A percentile compares a stretch with the other conserved stretches of the same genome.
phyloP scores from a whole-genome alignment of 2,888 invertebrate species.

The Erebia ligea region DNA sequence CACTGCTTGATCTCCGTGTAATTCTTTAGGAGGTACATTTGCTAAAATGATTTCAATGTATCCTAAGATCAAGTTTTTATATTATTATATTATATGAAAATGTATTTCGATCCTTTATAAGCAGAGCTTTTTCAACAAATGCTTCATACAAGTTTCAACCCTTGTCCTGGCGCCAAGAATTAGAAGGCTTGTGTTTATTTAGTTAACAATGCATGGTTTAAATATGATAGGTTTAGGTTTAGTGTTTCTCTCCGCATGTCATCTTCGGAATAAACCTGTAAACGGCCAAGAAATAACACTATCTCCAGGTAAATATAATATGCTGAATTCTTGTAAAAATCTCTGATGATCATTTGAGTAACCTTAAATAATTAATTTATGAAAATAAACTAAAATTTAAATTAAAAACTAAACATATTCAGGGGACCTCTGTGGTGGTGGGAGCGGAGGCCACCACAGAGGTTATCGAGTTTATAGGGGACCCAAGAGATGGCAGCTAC shows the following conservation, averaged over 20 bases:
- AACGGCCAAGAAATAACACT: conserved; percentile 64
- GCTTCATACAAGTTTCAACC: conserved; percentile 29
- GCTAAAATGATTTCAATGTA: conserved; percentile 60
- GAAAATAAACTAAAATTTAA: too few species aligned
- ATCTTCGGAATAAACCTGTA: conserved; percentile 55
- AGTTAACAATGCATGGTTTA: conserved; percentile 48
- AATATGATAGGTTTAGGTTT: conserved; percentile 47
- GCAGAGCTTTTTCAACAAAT: conserved; percentile 24
- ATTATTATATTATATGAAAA: conserved; percentile 33
- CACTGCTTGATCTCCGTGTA: conserved; percentile 48
- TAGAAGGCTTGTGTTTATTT: background rate
- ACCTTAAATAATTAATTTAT: too few species aligned
- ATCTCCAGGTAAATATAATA: conserved; percentile 57
- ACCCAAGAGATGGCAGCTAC: too few species aligned
- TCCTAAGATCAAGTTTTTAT: conserved; percentile 38
- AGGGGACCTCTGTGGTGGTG: too few species aligned
- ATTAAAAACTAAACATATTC: too few species aligned
- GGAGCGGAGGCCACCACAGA: too few species aligned
- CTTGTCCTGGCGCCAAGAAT: conserved; percentile 15
- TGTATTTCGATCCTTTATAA: conserved; percentile 41
- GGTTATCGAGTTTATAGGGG: too few species aligned
- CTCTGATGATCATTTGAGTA: too few species aligned
- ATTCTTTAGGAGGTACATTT: conserved; percentile 46
- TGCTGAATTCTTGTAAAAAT: background rate
- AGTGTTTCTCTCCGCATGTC: conserved; percentile 51